Evolutionary conservation across 2,888 invertebrate species (phyloP), one percentile per base, ranked within the genome.

Genomic region (Hirtodrosophila confusa): DNA sequence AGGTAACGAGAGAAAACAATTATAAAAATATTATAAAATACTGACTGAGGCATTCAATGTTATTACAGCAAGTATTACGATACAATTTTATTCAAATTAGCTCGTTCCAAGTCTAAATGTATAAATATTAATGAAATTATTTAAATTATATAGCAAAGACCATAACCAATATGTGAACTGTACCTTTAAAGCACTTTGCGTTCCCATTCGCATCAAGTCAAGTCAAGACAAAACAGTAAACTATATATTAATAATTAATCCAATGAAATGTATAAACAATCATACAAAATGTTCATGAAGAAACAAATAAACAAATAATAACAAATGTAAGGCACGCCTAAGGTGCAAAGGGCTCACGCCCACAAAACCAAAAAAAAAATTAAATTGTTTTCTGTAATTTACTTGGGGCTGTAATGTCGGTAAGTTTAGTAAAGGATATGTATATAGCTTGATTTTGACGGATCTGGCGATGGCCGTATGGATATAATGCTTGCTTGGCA

Each of bases 41-140:
- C 89, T 88, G 88, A 85, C 88, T 88, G 89, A 86, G 89, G 89
- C 89, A 88, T 85, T 80, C 79, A 88, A 88, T 78, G 78, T 82
- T 85, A 85, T 67, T 51, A 75, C 63, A 68, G 69, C 64, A 82
- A 85, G 73, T 75, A 80, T 66, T 78, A 67, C 40, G 48, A 48
- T 61, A 62, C 33, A 44, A 58, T 24, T 43, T 76, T 73, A 86
- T 66, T 71, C 75, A n/a, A 64, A 55, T 74, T 54, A 61, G 49
- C 54, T 79, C 40, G 57, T 77, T 65, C 37, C 45, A 66, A 53
- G n/a, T 64, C 54, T 68, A 55, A 60, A 72, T 69, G 64, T 80
- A 54, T 31, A 60, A 45, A 60, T 51, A 57, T 61, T 56, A 61
- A 35, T 39, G 47, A 44, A 11, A 53, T 45, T 53, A 53, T 45